Evolutionary conservation across 2,888 invertebrate species (phyloP).

Genomic region (Stenurella melanura): DNA sequence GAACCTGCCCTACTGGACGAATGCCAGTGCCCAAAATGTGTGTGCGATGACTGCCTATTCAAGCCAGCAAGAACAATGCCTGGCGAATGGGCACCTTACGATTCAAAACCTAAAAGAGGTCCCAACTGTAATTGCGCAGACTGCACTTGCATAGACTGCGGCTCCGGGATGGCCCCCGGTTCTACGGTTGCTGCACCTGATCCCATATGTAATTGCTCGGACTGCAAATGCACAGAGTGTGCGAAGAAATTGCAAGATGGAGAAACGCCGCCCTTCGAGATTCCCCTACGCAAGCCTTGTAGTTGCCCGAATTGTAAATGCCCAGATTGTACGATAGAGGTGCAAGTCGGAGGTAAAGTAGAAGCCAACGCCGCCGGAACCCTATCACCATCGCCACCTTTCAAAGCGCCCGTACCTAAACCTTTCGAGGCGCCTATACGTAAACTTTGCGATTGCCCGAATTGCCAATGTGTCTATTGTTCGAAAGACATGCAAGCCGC

Average conservation of each 20-base stretch:
- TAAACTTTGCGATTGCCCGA: slow-evolving; percentile 41
- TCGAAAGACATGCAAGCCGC: slow-evolving; percentile 36
- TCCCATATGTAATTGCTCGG: neutral
- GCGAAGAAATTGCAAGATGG: neutral
- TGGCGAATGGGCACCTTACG: neutral
- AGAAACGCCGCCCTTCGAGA: slow-evolving; percentile 51
- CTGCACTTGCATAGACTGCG: slow-evolving; percentile 49
- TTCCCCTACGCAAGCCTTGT: slow-evolving; percentile 45
- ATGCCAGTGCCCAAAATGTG: no score
- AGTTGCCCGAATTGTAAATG: slow-evolving; percentile 51
- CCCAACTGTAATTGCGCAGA: neutral
- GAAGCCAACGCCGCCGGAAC: no score
- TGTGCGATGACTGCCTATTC: no score
- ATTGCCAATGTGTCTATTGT: slow-evolving; percentile 46
- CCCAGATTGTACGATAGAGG: neutral
- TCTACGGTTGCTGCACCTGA: neutral
- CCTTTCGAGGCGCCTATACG: neutral
- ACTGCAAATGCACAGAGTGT: neutral
- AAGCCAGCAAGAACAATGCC: neutral
- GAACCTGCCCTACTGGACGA: neutral
- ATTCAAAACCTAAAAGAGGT: neutral
- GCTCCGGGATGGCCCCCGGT: neutral
- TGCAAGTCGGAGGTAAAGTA: no score
- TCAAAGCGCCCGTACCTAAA: no score
- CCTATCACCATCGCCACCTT: no score